phyloP scores from a whole-genome alignment of 2,797 vertebrate species.

The Harpagifer antarcticus region DNA sequence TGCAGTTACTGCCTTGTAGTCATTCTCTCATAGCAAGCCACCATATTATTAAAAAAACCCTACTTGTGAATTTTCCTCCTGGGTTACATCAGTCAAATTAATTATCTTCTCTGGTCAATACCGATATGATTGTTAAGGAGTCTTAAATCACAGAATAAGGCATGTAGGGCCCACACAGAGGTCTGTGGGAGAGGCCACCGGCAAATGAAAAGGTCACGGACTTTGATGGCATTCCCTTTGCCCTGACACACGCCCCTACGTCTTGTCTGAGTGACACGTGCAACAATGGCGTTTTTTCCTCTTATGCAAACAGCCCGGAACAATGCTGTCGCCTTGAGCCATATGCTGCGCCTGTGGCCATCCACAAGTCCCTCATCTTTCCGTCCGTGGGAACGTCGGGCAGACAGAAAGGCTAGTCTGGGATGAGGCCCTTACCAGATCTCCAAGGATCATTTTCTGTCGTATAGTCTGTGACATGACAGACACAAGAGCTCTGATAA shows the following conservation, averaged over 20 bases:
- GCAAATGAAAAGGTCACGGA: conserved; percentile 75
- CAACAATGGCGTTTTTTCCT: conserved; percentile 73
- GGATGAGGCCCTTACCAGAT: conserved; percentile 56
- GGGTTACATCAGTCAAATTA: conserved; percentile 42
- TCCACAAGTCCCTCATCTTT: conserved; percentile 62
- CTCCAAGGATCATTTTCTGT: conserved; percentile 48
- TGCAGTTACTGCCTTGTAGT: conserved; percentile 41
- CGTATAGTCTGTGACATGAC: conserved; percentile 55
- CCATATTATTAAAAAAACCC: conserved; percentile 31
- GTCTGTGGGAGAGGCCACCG: conserved; percentile 81
- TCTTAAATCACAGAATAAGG: conserved; percentile 48
- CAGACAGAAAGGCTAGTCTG: conserved; percentile 70
- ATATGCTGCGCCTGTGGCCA: conserved; percentile 77
- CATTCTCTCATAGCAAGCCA: conserved; percentile 47
- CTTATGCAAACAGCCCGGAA: conserved; percentile 70
- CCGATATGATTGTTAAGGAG: conserved; percentile 49
- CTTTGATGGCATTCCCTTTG: conserved; percentile 66
- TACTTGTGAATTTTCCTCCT: conserved; percentile 36
- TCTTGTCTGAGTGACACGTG: conserved; percentile 74
- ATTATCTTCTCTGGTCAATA: conserved; percentile 56
- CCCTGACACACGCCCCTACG: conserved; percentile 70
- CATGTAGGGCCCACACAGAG: conserved; percentile 40
- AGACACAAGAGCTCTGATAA: conserved; percentile 36
- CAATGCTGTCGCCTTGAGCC: conserved; percentile 78
- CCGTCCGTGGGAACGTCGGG: conserved; percentile 76